Conservation (phyloP, 2,888 invertebrate species). For the Marronus borbonicus region DNA sequence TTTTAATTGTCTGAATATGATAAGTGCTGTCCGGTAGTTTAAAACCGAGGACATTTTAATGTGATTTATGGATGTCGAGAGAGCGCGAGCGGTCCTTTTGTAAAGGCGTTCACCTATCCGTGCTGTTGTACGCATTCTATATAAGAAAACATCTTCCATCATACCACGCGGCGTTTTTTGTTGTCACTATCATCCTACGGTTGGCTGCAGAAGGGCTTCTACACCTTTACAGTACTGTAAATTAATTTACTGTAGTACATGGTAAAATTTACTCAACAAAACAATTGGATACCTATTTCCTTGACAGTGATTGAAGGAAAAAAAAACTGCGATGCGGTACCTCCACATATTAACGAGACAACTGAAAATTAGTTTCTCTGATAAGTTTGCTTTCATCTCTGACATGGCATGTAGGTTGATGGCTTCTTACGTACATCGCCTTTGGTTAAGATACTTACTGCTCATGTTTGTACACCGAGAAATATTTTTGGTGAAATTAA, state of each 20-base stretch:
- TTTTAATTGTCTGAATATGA: constrained; percentile 61
- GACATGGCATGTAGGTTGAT: no score
- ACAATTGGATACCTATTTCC: background rate
- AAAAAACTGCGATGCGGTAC: background rate
- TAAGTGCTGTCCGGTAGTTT: constrained; percentile 57
- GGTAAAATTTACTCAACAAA: no score
- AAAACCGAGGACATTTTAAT: constrained; percentile 54
- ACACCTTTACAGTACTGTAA: background rate
- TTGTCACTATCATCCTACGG: no score
- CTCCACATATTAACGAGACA: no score
- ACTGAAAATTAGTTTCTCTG: no score
- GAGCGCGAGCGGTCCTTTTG: constrained; percentile 55
- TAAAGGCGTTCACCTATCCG: constrained; percentile 56
- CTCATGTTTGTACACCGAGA: no score
- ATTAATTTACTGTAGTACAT: background rate
- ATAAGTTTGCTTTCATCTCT: no score
- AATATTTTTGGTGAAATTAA: no score
- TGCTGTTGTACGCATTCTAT: constrained; percentile 22
- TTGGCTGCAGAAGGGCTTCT: no score
- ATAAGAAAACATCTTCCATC: constrained; percentile 8
- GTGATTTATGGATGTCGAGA: constrained; percentile 55
- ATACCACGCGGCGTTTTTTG: no score
- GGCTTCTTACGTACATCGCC: no score
- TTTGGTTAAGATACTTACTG: no score
- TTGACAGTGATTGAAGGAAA: background rate